Evolutionary conservation across 2,113 vertebrate species (phyloP).

Genomic region (Dasypus novemcinctus): DNA sequence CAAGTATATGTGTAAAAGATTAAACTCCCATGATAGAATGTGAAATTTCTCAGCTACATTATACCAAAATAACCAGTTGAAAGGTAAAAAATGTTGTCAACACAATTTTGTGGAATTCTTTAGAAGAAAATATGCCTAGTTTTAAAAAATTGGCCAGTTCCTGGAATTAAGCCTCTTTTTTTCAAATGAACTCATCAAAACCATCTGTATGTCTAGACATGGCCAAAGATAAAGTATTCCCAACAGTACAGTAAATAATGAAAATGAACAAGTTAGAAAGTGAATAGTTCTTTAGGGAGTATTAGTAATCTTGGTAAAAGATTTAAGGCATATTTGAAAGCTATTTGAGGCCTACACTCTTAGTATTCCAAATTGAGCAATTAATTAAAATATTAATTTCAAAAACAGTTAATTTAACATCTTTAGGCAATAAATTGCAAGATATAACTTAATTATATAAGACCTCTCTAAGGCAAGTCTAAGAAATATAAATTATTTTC

Average conservation of each 20-base stretch:
- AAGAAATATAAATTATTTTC: neutral
- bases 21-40: neutral
- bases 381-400: constrained; percentile 51
- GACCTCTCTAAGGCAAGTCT: neutral
- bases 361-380: constrained; percentile 25
- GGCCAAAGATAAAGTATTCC: constrained; percentile 50
- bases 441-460: neutral
- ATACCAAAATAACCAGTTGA: constrained; percentile 28
- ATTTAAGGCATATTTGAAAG: constrained; percentile 29
- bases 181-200: constrained; percentile 57
- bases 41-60: neutral
- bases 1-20: neutral
- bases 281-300: constrained; percentile 35
- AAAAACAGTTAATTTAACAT: constrained; percentile 39
- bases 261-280: constrained; percentile 56
- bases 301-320: constrained; percentile 36
- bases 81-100: constrained; percentile 25
- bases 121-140: constrained; percentile 44
- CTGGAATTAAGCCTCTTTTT: constrained; percentile 43
- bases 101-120: constrained; percentile 22
- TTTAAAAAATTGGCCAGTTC: constrained; percentile 42
- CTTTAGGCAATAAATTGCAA: constrained; percentile 24
- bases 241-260: constrained; percentile 44
- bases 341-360: neutral
- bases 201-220: constrained; percentile 65